Evolutionary conservation across 2,113 vertebrate species (phyloP).

Genomic region (Dipodomys stephensi): DNA sequence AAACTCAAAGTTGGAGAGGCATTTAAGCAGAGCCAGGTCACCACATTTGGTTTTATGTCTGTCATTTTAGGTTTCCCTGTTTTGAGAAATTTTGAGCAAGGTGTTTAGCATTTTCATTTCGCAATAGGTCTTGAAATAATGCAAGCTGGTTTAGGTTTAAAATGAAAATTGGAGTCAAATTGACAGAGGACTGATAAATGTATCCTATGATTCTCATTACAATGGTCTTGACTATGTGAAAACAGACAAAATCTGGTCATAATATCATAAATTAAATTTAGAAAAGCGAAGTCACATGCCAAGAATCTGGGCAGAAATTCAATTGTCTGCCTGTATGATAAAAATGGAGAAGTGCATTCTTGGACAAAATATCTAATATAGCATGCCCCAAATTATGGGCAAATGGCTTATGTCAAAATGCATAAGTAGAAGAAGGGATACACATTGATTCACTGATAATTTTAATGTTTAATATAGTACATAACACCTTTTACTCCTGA

Average conservation of each 20-base stretch:
- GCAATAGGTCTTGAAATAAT: neutral
- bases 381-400: neutral
- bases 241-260: slow-evolving; percentile 19
- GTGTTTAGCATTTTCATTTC: neutral
- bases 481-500: neutral
- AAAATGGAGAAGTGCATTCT: slow-evolving; percentile 47
- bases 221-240: slow-evolving; percentile 12
- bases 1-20: neutral
- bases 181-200: neutral
- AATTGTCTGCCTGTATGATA: slow-evolving; percentile 47
- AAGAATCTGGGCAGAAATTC: slow-evolving; percentile 63
- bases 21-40: neutral
- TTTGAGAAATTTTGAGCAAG: slow-evolving; percentile 8
- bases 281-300: slow-evolving; percentile 18
- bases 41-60: neutral
- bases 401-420: neutral
- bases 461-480: neutral
- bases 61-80: neutral
- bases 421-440: neutral
- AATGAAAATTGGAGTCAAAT: neutral
- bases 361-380: slow-evolving; percentile 5
- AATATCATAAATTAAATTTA: slow-evolving; percentile 35
- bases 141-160: neutral
- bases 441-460: neutral
- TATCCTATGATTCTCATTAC: slow-evolving; percentile 14